phyloP scores from a whole-genome alignment of 1,140 invertebrate species.

The Venturia canescens region DNA sequence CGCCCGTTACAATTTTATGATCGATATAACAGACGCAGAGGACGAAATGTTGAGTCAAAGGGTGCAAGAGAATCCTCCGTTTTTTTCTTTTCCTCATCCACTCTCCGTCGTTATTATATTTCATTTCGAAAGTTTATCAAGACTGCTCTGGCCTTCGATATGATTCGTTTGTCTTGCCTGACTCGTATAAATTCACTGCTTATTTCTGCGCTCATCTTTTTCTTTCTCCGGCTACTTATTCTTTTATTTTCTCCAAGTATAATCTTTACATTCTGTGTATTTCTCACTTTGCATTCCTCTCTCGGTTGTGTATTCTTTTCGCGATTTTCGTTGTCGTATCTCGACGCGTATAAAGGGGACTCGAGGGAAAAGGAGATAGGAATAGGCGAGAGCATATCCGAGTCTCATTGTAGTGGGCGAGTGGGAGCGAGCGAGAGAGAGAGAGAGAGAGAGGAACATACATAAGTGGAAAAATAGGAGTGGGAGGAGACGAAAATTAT shows the following conservation, averaged over 20 bases:
- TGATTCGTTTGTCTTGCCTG: background rate
- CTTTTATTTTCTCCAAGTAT: background rate
- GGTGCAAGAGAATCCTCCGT: no score
- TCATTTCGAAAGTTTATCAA: no score
- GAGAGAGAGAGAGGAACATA: slow-evolving; percentile 7
- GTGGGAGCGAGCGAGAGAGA: background rate
- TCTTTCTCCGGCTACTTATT: background rate
- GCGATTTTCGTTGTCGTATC: slow-evolving; percentile 11
- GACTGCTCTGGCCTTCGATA: background rate
- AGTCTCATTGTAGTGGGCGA: background rate
- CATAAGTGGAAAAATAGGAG: background rate
- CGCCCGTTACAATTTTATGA: no score
- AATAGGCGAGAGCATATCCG: slow-evolving; percentile 1
- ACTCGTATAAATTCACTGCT: background rate
- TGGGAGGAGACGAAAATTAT: slow-evolving; percentile 1
- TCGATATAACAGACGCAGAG: no score
- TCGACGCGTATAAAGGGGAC: slow-evolving; percentile 15
- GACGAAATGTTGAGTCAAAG: no score
- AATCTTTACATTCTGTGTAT: slow-evolving; percentile 10
- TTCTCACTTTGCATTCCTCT: slow-evolving; percentile 8
- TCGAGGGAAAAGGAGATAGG: background rate
- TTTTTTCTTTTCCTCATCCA: no score
- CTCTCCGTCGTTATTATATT: no score
- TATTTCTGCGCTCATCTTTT: background rate
- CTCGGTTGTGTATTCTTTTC: background rate